These are phyloP conservation scores for Pammene aurita DNA, from an alignment of 2,888 invertebrate species.

Conservation along the genomic window DNA sequence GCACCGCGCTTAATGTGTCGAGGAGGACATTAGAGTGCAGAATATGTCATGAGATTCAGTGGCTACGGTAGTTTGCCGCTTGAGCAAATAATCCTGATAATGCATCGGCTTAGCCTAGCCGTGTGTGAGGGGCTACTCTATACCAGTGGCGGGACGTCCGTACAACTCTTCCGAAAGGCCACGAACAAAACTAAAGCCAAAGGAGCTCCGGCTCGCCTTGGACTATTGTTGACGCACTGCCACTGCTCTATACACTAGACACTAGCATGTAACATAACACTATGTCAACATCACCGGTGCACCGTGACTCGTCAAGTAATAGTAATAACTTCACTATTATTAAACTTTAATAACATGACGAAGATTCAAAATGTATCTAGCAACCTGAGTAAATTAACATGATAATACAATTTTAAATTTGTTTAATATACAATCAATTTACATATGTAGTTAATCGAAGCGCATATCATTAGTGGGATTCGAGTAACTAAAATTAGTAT, in stretches of 20 bases:
- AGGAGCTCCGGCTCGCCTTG: too few relatives aligned
- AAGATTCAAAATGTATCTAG: constrained; percentile 73
- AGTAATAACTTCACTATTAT: constrained; percentile 63
- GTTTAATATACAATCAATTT: constrained; percentile 78
- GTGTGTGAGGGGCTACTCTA: constrained; percentile 78
- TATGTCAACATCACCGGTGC: constrained; percentile 67
- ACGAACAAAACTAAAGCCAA: too few relatives aligned
- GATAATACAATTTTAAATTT: constrained; percentile 70
- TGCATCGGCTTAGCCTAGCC: constrained; percentile 67
- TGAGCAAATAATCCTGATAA: constrained; percentile 80
- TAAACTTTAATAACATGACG: constrained; percentile 63
- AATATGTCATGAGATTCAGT: constrained; percentile 80
- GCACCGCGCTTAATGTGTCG: constrained; percentile 74
- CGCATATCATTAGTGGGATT: constrained; percentile 62
- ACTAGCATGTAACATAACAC: constrained; percentile 63
- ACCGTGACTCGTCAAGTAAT: constrained; percentile 61
- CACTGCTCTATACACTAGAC: constrained; percentile 61
- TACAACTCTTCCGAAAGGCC: too few relatives aligned
- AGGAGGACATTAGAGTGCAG: constrained; percentile 70
- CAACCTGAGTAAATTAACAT: constrained; percentile 78
- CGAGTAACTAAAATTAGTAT: constrained; percentile 63
- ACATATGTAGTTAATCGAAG: constrained; percentile 69
- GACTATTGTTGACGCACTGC: too few relatives aligned
- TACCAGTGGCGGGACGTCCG: constrained; percentile 9
- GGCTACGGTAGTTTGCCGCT: constrained; percentile 76